Percentiles rank a stretch among this genome's conserved stretches.
Evolutionary conservation across 1,140 invertebrate species (phyloP).

Genomic region (Drosophila watanabei): DNA sequence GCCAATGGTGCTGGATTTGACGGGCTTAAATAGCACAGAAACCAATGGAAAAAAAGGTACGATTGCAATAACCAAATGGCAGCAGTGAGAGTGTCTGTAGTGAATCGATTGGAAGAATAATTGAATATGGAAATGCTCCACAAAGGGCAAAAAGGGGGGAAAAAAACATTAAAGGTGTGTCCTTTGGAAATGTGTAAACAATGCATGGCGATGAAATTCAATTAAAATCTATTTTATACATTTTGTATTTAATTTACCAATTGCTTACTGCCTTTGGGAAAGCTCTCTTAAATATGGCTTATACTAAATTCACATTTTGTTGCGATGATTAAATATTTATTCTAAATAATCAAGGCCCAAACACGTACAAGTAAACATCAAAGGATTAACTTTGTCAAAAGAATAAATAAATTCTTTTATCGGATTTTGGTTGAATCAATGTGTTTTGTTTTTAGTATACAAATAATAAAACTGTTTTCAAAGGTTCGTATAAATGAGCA

Average conservation of each 20-base stretch:
- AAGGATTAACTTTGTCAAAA: neutral
- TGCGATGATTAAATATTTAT: neutral
- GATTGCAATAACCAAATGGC: constrained; percentile 51
- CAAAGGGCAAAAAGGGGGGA: neutral
- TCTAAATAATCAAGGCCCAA: neutral
- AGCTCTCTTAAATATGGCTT: neutral
- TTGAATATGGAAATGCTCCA: constrained; percentile 18
- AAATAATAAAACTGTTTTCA: too few relatives aligned
- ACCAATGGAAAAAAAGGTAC: constrained; percentile 21
- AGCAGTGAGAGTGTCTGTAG: constrained; percentile 10
- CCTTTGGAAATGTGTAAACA: neutral
- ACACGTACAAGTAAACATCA: neutral
- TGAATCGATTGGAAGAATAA: constrained; percentile 39
- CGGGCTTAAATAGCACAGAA: constrained; percentile 29
- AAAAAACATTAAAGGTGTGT: neutral
- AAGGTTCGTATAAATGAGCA: neutral
- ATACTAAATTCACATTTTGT: neutral
- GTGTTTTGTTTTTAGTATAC: neutral
- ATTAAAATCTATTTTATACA: neutral
- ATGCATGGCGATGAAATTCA: neutral
- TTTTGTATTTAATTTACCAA: constrained; percentile 3
- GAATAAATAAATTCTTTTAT: constrained; percentile 2
- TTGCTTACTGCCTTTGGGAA: neutral
- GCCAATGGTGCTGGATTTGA: constrained; percentile 40
- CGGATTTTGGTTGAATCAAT: neutral